Conservation (phyloP, 2,888 invertebrate species). For the Deladenus siricidicola region DNA sequence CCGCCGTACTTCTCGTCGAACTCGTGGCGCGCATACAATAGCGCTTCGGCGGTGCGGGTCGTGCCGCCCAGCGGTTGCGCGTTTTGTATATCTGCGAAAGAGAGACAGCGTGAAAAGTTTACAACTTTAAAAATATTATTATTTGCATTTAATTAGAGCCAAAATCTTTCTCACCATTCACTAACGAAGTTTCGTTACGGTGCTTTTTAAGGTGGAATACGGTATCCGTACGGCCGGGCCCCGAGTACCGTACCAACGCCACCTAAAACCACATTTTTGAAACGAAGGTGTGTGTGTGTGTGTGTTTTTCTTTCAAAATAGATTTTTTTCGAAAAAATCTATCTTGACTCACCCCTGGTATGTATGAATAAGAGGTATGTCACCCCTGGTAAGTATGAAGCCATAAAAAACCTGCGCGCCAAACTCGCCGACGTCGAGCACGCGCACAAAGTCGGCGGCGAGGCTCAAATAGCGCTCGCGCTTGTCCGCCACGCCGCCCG, state of each 20-base stretch:
- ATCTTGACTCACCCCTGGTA: too few species aligned
- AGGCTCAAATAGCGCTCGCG: slow-evolving; percentile 7
- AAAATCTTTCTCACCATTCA: slow-evolving; percentile 14
- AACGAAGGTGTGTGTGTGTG: too few species aligned
- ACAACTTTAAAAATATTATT: too few species aligned
- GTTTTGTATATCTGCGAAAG: slow-evolving; percentile 13
- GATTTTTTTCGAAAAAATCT: too few species aligned
- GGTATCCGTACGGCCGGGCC: slow-evolving; percentile 13
- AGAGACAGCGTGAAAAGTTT: too few species aligned
- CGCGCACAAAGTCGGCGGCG: slow-evolving; percentile 9
- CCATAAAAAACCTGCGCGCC: slow-evolving; percentile 12
- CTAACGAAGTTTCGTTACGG: slow-evolving; percentile 11
- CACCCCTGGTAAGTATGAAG: background rate
- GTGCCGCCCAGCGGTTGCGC: slow-evolving; percentile 33
- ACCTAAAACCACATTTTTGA: slow-evolving; percentile 7
- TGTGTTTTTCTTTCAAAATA: too few species aligned
- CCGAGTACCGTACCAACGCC: slow-evolving; percentile 14
- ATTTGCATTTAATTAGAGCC: too few species aligned
- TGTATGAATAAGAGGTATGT: background rate
- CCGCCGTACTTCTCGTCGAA: slow-evolving; percentile 30
- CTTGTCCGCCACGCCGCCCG: slow-evolving; percentile 12
- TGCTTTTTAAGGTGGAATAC: slow-evolving; percentile 21
- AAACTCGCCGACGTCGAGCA: slow-evolving; percentile 10
- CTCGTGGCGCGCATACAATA: slow-evolving; percentile 54
- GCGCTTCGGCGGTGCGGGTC: slow-evolving; percentile 38